Conservation (phyloP, 2,797 vertebrate species). For the Rhabdophis nuchalis region DNA sequence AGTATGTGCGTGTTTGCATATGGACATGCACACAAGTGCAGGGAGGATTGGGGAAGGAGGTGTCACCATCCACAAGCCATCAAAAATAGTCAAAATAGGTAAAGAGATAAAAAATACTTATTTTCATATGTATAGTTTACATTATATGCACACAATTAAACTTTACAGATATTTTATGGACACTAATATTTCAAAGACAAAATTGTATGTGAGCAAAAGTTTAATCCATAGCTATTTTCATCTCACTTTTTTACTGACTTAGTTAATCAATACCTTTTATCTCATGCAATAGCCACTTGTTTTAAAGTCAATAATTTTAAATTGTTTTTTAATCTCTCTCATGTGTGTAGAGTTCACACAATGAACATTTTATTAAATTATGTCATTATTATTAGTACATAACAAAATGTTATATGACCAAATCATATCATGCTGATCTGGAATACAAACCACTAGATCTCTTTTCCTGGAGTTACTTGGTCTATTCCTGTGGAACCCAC, state of each 20-base stretch:
- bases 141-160: not conserved
- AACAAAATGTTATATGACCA: not conserved
- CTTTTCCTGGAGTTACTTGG: conserved; percentile 76
- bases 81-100: not conserved
- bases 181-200: not conserved
- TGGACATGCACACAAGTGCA: not conserved
- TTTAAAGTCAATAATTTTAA: not conserved
- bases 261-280: not conserved
- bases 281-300: not conserved
- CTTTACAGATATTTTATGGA: not conserved
- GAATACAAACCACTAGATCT: conserved; percentile 78
- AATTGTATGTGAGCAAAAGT: not conserved
- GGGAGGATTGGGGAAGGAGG: not conserved
- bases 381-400: conserved; percentile 16
- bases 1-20: not conserved
- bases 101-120: not conserved
- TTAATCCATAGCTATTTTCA: not conserved
- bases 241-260: not conserved
- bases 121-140: not conserved
- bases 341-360: not conserved
- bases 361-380: conserved; percentile 1
- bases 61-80: not conserved
- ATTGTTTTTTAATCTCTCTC: not conserved
- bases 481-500: conserved; percentile 73
- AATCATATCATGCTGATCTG: conserved; percentile 43